Percentiles rank a stretch among this genome's conserved stretches.
Conservation (phyloP, 1,140 invertebrate genomes). For the Dendrolimus kikuchii region DNA sequence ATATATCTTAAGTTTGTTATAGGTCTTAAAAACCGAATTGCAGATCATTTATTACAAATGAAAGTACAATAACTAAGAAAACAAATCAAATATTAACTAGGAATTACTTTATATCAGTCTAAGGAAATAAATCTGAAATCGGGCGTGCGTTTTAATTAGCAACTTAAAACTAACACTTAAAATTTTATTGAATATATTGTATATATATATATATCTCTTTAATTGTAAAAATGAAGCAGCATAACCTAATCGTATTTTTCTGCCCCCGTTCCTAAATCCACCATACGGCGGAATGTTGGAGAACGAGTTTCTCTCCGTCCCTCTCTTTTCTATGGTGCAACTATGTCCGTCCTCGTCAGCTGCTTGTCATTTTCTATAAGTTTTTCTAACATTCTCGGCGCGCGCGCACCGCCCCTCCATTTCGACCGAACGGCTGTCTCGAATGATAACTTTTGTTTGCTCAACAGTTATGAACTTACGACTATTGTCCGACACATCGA, state of each 20-base stretch:
- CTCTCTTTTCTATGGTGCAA: slow-evolving; percentile 47
- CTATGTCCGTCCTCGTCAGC: slow-evolving; percentile 54
- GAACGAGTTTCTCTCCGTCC: slow-evolving; percentile 65
- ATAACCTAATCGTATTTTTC: slow-evolving; percentile 64
- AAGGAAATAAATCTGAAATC: too few species aligned
- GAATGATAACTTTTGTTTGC: slow-evolving; percentile 62
- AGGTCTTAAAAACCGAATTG: too few species aligned
- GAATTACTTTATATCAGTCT: too few species aligned
- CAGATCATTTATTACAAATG: too few species aligned
- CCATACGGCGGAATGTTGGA: slow-evolving; percentile 66
- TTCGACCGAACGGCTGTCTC: slow-evolving; percentile 55
- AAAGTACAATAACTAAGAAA: too few species aligned
- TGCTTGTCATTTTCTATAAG: slow-evolving; percentile 71
- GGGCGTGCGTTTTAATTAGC: not conserved
- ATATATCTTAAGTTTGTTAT: too few species aligned
- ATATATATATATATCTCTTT: too few species aligned
- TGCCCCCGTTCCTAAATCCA: slow-evolving; percentile 71
- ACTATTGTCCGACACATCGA: slow-evolving; percentile 62
- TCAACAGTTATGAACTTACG: slow-evolving; percentile 60
- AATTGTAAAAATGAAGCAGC: slow-evolving; percentile 61
- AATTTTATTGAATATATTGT: slow-evolving; percentile 24
- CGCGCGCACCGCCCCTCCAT: slow-evolving; percentile 47
- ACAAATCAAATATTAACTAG: too few species aligned
- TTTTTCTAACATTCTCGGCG: slow-evolving; percentile 68
- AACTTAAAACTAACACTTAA: slow-evolving; percentile 18